Evolutionary conservation across 1,140 invertebrate species (phyloP).

Genomic region (Diplogasteroides magnus): DNA sequence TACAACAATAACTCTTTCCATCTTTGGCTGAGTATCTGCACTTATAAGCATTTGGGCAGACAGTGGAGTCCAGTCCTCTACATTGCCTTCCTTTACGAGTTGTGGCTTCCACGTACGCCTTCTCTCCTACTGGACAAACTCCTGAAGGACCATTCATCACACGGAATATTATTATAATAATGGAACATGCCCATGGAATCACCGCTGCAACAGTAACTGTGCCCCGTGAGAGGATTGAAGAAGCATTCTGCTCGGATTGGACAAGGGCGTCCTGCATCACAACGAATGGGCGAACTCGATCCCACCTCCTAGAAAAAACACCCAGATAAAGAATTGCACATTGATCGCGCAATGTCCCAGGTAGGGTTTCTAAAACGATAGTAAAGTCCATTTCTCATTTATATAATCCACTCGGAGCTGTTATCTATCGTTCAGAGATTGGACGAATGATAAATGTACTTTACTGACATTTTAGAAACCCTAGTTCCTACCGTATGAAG

Average conservation of each 20-base stretch:
- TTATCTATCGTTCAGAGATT: no score
- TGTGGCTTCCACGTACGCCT: slow-evolving; percentile 27
- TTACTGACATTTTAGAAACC: no score
- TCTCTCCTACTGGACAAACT: slow-evolving; percentile 28
- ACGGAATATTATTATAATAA: neutral
- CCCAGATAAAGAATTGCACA: neutral
- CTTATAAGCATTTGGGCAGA: no score
- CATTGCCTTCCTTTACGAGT: no score
- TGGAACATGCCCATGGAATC: slow-evolving; percentile 17
- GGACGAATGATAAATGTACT: no score
- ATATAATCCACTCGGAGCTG: no score
- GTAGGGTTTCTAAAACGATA: no score
- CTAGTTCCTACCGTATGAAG: slow-evolving; percentile 14
- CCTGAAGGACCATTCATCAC: slow-evolving; percentile 7
- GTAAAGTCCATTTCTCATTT: no score
- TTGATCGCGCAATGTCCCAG: no score
- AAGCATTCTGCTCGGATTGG: slow-evolving; percentile 21
- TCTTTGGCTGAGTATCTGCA: no score
- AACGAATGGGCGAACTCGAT: slow-evolving; percentile 18
- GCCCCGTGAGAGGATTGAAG: slow-evolving; percentile 20
- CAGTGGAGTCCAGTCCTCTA: no score
- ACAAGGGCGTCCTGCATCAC: slow-evolving; percentile 25
- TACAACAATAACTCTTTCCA: no score
- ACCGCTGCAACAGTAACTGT: slow-evolving; percentile 24
- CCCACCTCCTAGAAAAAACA: slow-evolving; percentile 9